Conservation (phyloP, 2,113 vertebrate species). For the Cyanoderma ruficeps region DNA sequence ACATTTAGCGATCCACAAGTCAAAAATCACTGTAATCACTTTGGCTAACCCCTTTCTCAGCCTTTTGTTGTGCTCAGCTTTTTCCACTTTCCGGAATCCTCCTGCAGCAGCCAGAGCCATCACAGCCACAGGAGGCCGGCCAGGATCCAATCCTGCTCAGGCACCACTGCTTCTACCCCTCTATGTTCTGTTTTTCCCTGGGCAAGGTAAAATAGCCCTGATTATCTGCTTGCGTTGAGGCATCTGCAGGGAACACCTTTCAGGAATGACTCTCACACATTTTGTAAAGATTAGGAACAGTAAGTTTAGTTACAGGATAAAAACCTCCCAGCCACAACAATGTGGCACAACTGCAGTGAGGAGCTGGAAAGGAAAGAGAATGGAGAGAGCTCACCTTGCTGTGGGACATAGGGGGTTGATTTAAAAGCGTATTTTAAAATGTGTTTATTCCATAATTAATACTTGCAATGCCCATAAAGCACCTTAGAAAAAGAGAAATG, state of each 20-base stretch:
- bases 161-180: neutral
- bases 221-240: fast-evolving
- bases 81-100: neutral
- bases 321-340: neutral
- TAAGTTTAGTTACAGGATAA: neutral
- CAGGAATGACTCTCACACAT: neutral
- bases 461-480: neutral
- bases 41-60: neutral
- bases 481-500: neutral
- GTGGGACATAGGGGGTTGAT: neutral
- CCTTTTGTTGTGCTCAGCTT: neutral
- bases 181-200: fast-evolving
- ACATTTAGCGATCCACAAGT: neutral
- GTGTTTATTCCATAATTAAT: neutral
- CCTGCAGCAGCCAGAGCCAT: neutral
- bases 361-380: neutral
- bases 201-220: neutral
- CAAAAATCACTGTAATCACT: neutral
- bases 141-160: neutral
- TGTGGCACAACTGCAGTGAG: fast-evolving
- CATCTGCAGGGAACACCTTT: neutral
- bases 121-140: fast-evolving
- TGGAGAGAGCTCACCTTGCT: neutral
- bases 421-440: neutral
- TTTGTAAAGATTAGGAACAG: neutral